Evolutionary conservation across 2,797 vertebrate genomes (phyloP).

Genomic region (Glossophaga mutica): DNA sequence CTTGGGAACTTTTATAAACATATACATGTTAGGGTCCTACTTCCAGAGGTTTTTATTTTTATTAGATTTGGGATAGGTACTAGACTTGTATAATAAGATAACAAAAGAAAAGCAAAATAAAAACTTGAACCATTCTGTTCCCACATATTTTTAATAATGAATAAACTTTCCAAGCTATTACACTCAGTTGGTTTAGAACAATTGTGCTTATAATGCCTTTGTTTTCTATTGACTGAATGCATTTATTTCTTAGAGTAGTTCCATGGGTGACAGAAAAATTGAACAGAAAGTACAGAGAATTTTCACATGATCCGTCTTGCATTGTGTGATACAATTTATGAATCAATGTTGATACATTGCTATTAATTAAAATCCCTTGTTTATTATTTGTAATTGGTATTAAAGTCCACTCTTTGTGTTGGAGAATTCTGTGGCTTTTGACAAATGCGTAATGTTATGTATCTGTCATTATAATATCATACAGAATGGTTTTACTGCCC

Average conservation of each 20-base stretch:
- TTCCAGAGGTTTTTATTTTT: background rate
- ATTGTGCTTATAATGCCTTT: background rate
- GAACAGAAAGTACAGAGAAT: background rate
- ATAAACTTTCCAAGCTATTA: background rate
- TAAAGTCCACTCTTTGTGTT: background rate
- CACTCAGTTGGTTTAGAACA: background rate
- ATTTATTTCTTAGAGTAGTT: background rate
- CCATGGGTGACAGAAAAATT: slow-evolving; percentile 17
- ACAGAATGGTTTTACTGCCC: background rate
- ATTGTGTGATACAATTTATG: background rate
- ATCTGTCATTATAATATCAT: background rate
- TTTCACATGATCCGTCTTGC: background rate
- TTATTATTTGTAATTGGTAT: background rate
- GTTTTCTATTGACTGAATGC: background rate
- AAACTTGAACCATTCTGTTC: background rate
- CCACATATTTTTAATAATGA: slow-evolving; percentile 4
- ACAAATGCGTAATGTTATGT: background rate
- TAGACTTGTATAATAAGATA: background rate
- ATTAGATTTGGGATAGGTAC: background rate
- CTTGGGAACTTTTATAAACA: background rate
- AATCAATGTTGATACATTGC: background rate
- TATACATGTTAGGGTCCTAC: background rate
- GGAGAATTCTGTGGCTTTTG: background rate
- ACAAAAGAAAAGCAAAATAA: background rate
- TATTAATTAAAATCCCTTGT: background rate